A percentile compares a stretch with the other conserved stretches of the same genome.
Evolutionary conservation across 2,113 vertebrate genomes (phyloP).

Genomic region (Chroicocephalus ridibundus): DNA sequence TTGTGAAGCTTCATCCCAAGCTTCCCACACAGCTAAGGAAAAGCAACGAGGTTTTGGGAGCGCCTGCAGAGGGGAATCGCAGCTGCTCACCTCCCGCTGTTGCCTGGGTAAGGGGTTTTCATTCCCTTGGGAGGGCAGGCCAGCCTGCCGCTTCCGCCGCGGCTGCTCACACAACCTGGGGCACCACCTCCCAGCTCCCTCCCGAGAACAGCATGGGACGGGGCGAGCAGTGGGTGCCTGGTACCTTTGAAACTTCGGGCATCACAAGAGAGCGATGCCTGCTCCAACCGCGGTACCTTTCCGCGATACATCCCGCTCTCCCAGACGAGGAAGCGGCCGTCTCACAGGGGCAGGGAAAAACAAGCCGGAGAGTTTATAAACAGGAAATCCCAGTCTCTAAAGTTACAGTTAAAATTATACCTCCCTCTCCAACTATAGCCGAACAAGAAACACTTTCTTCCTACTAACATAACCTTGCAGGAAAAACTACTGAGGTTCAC

Average conservation of each 20-base stretch:
- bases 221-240: accelerated
- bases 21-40: not conserved
- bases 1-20: not conserved
- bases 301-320: not conserved
- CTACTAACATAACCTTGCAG: not conserved
- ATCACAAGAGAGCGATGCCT: not conserved
- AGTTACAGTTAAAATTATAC: not conserved
- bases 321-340: not conserved
- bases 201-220: accelerated
- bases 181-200: not conserved
- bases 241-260: not conserved
- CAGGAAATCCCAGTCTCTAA: not conserved
- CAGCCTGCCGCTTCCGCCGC: not conserved
- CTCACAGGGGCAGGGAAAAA: not conserved
- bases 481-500: not conserved
- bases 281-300: not conserved
- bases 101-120: not conserved
- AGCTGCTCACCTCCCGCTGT: not conserved
- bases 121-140: not conserved
- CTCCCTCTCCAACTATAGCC: not conserved
- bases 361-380: not conserved
- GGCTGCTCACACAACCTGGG: not conserved
- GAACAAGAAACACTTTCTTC: not conserved
- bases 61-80: not conserved
- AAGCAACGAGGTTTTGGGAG: not conserved